phyloP scores from a whole-genome alignment of 2,888 invertebrate species.

The Osedax frankpressi region DNA sequence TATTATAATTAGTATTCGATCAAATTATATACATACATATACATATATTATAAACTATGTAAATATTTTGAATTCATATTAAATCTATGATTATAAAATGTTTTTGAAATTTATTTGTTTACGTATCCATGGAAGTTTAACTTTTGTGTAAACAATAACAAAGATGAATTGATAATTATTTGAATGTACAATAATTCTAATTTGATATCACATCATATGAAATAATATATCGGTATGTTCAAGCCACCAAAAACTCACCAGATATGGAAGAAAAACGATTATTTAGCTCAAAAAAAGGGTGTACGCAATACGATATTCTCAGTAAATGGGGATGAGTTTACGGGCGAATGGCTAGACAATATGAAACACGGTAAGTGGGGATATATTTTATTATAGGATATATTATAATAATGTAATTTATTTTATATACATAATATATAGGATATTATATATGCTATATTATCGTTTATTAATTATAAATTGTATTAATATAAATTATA shows the following conservation, averaged over 20 bases:
- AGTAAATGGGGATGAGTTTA: slow-evolving; percentile 45
- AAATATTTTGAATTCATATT: no score
- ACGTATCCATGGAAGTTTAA: no score
- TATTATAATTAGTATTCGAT: no score
- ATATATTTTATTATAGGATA: no score
- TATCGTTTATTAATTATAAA: background rate
- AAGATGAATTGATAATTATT: no score
- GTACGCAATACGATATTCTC: slow-evolving; percentile 45
- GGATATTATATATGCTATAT: background rate
- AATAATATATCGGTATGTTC: slow-evolving; percentile 1
- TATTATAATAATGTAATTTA: background rate
- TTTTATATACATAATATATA: background rate
- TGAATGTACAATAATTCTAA: no score
- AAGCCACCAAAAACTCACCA: slow-evolving; percentile 14
- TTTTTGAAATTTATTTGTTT: no score
- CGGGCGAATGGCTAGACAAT: slow-evolving; percentile 46
- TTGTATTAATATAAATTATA: background rate
- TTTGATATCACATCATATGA: no score
- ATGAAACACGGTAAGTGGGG: slow-evolving; percentile 44
- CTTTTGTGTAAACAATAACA: no score
- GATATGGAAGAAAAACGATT: slow-evolving; percentile 46
- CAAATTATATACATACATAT: no score
- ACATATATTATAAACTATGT: no score
- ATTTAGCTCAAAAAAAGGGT: slow-evolving; percentile 44
- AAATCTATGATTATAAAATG: no score